phyloP scores from a whole-genome alignment of 2,797 vertebrate genomes.

The Pseudochirops cupreus region DNA sequence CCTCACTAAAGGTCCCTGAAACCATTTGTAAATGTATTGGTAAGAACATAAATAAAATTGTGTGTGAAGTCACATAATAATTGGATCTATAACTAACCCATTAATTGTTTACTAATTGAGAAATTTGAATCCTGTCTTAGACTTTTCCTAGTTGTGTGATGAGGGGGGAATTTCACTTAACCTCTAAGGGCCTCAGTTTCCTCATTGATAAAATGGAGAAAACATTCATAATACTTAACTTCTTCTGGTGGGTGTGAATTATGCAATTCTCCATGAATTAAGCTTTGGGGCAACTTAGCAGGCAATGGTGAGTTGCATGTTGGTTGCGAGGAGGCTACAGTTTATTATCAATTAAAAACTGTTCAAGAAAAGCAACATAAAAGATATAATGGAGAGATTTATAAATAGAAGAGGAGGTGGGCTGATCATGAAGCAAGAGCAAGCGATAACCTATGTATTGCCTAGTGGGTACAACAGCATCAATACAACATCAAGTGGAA shows the following conservation, averaged over 20 bases:
- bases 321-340: background rate
- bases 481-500: background rate
- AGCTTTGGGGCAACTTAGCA: background rate
- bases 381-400: background rate
- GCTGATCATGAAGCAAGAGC: background rate
- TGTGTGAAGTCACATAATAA: background rate
- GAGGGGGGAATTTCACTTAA: background rate
- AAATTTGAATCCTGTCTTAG: background rate
- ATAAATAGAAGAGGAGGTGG: background rate
- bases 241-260: background rate
- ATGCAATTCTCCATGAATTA: background rate
- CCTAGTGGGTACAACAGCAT: background rate
- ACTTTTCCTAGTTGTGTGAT: background rate
- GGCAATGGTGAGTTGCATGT: background rate
- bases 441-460: background rate
- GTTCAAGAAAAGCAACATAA: background rate
- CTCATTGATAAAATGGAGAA: background rate
- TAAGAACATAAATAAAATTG: slow-evolving; percentile 29
- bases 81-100: background rate
- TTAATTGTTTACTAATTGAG: background rate
- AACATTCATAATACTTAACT: too few species aligned
- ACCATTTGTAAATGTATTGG: background rate
- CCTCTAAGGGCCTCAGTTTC: background rate
- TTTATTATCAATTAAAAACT: background rate
- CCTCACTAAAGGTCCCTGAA: slow-evolving; percentile 13